These are phyloP conservation scores for Protobothrops flavoviridis DNA, from an alignment of 2,113 vertebrate species.

Conservation along the genomic window DNA sequence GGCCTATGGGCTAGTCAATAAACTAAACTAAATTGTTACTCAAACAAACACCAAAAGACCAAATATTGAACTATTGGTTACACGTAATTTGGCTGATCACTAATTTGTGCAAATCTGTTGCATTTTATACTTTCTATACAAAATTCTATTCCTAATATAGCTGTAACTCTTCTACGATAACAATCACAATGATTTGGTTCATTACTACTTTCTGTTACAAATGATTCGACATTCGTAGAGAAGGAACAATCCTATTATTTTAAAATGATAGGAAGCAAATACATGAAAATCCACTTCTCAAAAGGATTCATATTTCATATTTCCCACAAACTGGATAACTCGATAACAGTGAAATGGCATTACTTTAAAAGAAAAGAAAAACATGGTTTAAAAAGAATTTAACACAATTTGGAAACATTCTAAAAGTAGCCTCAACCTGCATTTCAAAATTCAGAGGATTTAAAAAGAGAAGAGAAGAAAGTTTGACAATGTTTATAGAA, in stretches of 20 bases:
- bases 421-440: background rate
- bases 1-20: background rate
- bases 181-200: background rate
- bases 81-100: background rate
- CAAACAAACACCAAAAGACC: background rate
- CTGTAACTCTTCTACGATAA: background rate
- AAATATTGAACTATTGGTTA: background rate
- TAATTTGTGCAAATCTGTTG: background rate
- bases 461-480: background rate
- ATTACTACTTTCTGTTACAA: background rate
- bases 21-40: background rate
- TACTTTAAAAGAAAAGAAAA: no score
- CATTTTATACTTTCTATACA: background rate
- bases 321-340: no score
- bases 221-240: background rate
- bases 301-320: background rate
- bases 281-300: background rate
- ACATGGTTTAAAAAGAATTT: background rate
- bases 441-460: background rate
- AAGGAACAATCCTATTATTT: background rate
- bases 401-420: background rate
- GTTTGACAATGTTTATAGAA: background rate
- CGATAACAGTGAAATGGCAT: no score
- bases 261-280: background rate
- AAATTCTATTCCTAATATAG: background rate